These are phyloP conservation scores for Macrochelys suwanniensis DNA, from an alignment of 2,797 vertebrate species.

Conservation along the genomic window DNA sequence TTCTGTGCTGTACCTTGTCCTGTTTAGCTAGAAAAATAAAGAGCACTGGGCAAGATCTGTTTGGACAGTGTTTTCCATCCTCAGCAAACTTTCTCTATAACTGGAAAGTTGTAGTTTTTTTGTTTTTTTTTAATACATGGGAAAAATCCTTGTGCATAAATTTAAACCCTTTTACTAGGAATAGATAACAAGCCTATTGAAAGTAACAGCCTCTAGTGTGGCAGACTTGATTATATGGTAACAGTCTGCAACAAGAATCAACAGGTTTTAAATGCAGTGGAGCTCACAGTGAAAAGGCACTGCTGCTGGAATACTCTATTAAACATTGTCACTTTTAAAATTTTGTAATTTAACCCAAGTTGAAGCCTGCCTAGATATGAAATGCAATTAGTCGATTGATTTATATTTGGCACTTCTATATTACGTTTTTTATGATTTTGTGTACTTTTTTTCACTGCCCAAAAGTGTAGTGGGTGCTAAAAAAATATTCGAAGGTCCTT, in stretches of 20 bases:
- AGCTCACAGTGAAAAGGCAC: not conserved
- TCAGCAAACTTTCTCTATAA: not conserved
- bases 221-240: not conserved
- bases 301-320: not conserved
- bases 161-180: not conserved
- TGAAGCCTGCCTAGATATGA: not conserved
- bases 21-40: conserved; percentile 14
- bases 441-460: not conserved
- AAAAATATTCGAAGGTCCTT: not conserved
- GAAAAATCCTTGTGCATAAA: not conserved
- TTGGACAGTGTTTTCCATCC: not conserved
- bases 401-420: not conserved
- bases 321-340: not conserved
- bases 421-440: not conserved
- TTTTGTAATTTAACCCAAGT: not conserved
- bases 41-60: not conserved
- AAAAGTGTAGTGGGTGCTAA: not conserved
- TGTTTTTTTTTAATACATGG: not conserved
- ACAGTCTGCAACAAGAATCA: not conserved
- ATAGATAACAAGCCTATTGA: not conserved
- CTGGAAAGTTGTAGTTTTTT: not conserved
- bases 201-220: not conserved
- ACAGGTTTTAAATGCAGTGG: not conserved
- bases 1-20: conserved; percentile 35
- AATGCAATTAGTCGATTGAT: not conserved